Percentiles rank a stretch among this genome's conserved stretches.
These are phyloP conservation scores for Euura saliciscinereae DNA, from an alignment of 1,140 invertebrate genomes.

Conservation along the genomic window DNA sequence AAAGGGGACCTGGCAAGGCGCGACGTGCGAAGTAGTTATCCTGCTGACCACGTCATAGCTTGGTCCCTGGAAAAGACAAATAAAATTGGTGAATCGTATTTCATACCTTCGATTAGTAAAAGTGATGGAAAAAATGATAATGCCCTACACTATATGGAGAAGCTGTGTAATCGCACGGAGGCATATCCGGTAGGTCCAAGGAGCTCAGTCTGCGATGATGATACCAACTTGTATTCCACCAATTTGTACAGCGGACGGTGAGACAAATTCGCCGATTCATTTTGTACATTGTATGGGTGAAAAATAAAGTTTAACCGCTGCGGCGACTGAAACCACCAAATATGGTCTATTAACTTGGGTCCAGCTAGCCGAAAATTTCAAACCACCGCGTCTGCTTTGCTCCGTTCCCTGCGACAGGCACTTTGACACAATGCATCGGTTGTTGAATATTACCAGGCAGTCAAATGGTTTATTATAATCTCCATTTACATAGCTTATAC, in stretches of 20 bases:
- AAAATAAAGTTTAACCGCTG: too few species aligned
- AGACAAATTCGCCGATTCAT: too few species aligned
- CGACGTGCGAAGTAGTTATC: constrained; percentile 69
- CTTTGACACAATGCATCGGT: not conserved
- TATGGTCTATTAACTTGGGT: not conserved
- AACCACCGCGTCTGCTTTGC: not conserved
- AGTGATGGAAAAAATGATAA: not conserved
- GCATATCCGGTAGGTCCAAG: constrained; percentile 24
- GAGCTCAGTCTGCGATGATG: constrained; percentile 24
- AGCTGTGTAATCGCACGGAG: constrained; percentile 25
- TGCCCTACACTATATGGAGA: constrained; percentile 28
- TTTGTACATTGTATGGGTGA: too few species aligned
- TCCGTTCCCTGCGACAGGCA: not conserved
- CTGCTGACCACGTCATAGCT: constrained; percentile 63
- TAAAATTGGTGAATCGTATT: constrained; percentile 1
- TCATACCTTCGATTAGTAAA: not conserved
- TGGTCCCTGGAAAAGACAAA: constrained; percentile 58
- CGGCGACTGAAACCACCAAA: not conserved
- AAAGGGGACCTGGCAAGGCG: constrained; percentile 74
- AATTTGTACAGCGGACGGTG: not conserved
- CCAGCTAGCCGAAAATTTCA: too few species aligned
- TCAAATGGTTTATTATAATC: not conserved
- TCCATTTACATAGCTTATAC: not conserved
- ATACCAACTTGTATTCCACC: constrained; percentile 11
- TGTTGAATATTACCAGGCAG: not conserved